Evolutionary conservation across 2,888 invertebrate species (phyloP), one percentile per base, ranked within the genome.

Genomic region (Scaptomyza tumidula): DNA sequence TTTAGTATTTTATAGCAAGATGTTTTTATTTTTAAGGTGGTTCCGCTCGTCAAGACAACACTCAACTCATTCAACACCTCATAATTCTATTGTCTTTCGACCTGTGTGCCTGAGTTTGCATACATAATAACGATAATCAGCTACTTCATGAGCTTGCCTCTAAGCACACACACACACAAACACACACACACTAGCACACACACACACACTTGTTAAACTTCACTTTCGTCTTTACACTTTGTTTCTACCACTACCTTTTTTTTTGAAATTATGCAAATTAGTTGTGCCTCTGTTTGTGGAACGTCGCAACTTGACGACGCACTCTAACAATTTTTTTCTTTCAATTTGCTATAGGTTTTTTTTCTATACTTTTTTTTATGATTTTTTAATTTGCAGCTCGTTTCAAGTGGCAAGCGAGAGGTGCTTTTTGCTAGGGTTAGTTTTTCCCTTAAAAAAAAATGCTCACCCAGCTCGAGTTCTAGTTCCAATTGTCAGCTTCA

Each of bases 1-100:
- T 67, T 55, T 61, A 46, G 10, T 2, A 33, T 64, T 61, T 48
- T n/a, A 19, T 50, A n/a, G 45, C 56, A 62, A 52, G 41, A 37
- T n/a, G 43, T 43, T 14, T 14, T 19, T 31, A 65, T 75, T 77
- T 76, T 80, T 72, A 76, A 75, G 52, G 67, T 60, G 75, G 74
- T 82, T 83, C 77, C 86, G 84, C 86, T 80, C 83, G 80, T 83
- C 86, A 88, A 67, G 64, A 73, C 67, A 58, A 37, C 37, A 67
- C 63, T 86, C 86, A 88, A 88, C 86, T 86, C 88, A 67, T 64
- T 86, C 88, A 88, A 88, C 86, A 88, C 88, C 87, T 86, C 86
- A 81, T 88, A 86, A 88, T 88, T 86, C 86, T 75, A 86, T 86
- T 86, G 86, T 86, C 76, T 88, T 78, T 67, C 60, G 66, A 59